Base-by-base conservation (phyloP, 1,140 invertebrate genomes). In the Drosophila chauvacae region DNA sequence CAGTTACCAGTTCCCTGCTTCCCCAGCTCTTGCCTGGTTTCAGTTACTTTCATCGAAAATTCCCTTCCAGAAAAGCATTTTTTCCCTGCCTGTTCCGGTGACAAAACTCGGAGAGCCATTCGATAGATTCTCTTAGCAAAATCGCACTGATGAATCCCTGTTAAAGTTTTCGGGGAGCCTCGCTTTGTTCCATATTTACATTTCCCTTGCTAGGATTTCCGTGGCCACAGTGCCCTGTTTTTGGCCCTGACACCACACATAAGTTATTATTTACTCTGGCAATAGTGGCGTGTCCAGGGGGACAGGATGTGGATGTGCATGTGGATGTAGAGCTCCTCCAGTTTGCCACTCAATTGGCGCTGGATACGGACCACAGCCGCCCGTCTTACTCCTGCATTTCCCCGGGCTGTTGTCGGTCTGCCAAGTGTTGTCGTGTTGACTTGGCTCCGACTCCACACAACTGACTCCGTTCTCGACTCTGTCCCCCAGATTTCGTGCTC, bases 221-320 rank as follows among this genome's bases (percentile, higher is more conserved):
- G 64, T 77, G 77, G 75, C 73, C 77, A 64, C 73, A 68, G 73
- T 57, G 64, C 48, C 50, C 18, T 57, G 61, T 53, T 50, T 55
- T 69, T 69, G 56, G 76, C 60, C 68, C 80, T 66, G 84, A 87
- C 83, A 88, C 83, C 78, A 66, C 76, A 88, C 83, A 88, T 80
- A 87, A 83, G 83, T 87, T 87, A 83, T 88, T 87, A 88, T 87
- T 86, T 86, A 69, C 83, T 65, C 76, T 76, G 76, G 74, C 83
- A 87, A 87, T 80, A 83, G 48, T 51, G 75, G 65, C 37, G 18
- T 35, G 56, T 51, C 13, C 26, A 51, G 41, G 20, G 39, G 57
- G 33, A 55, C 20, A 26, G 14, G 20, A 76, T 55, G 64, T 42
- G 41, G 23, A 35, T 16, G 50, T 14, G 74, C 77, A 41, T 47